These are phyloP conservation scores for Ephestia elutella DNA, from an alignment of 1,140 invertebrate genomes.

Conservation along the genomic window DNA sequence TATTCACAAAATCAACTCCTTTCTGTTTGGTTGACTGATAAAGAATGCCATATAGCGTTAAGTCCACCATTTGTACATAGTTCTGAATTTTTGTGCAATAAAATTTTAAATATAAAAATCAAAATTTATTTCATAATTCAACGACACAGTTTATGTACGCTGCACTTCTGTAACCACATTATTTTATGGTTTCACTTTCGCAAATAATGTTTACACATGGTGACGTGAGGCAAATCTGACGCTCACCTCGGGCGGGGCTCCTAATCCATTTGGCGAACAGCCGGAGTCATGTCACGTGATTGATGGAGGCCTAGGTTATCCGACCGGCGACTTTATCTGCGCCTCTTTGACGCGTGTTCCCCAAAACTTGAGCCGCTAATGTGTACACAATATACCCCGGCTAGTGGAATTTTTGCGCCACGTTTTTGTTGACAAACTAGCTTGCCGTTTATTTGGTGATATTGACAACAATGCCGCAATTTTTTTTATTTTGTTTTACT, in stretches of 20 bases:
- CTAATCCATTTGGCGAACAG: slow-evolving; percentile 69
- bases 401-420: slow-evolving; percentile 9
- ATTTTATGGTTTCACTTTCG: slow-evolving; percentile 34
- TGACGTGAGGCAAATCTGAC: slow-evolving; percentile 55
- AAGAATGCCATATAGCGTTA: no score
- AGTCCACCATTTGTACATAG: no score
- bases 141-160: no score
- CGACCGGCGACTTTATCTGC: slow-evolving; percentile 55
- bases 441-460: background rate
- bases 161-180: background rate
- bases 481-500: no score
- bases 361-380: slow-evolving; percentile 43
- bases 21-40: no score
- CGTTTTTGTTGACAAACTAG: slow-evolving; percentile 4
- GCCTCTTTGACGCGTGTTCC: slow-evolving; percentile 36
- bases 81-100: no score
- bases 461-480: no score
- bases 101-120: no score
- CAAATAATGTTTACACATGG: slow-evolving; percentile 55
- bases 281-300: slow-evolving; percentile 65
- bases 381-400: slow-evolving; percentile 28
- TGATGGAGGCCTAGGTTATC: slow-evolving; percentile 57
- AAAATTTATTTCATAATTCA: no score
- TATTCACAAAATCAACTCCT: no score
- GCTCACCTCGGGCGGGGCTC: slow-evolving; percentile 51